Conservation (phyloP, 2,113 vertebrate genomes). For the Elaphurus davidianus region DNA sequence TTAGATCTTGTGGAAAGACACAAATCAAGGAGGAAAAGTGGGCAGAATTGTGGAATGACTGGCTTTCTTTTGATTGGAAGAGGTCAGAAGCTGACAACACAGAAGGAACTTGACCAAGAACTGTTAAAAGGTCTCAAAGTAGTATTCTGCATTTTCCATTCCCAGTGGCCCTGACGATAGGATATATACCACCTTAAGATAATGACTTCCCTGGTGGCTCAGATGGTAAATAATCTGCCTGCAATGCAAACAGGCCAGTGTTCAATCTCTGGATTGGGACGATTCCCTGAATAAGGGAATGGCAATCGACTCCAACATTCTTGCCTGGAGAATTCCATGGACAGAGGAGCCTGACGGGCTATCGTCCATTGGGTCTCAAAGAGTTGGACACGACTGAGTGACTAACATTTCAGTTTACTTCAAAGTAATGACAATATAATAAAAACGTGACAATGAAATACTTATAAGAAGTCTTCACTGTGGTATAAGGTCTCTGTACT, state of each 20-base stretch:
- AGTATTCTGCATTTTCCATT: neutral
- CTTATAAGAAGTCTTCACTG: neutral
- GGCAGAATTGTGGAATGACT: neutral
- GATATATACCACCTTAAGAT: neutral
- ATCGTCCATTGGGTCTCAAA: neutral
- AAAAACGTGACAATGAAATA: constrained; percentile 16
- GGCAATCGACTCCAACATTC: neutral
- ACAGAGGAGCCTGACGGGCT: neutral
- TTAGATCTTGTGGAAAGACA: neutral
- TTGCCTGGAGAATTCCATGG: neutral
- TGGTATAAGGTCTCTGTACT: neutral
- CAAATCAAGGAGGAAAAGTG: neutral
- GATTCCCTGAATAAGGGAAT: neutral
- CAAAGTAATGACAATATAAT: neutral
- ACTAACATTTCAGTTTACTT: neutral
- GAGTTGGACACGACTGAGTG: neutral
- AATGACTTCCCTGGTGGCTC: neutral
- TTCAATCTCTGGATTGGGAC: neutral
- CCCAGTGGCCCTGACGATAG: neutral
- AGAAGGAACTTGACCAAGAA: neutral
- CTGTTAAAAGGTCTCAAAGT: neutral
- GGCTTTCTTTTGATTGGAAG: neutral
- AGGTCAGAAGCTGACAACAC: neutral
- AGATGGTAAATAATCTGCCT: neutral
- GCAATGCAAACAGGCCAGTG: neutral